phyloP scores from a whole-genome alignment of 2,888 invertebrate genomes.

The Spatulosminthurus flaviceps region DNA sequence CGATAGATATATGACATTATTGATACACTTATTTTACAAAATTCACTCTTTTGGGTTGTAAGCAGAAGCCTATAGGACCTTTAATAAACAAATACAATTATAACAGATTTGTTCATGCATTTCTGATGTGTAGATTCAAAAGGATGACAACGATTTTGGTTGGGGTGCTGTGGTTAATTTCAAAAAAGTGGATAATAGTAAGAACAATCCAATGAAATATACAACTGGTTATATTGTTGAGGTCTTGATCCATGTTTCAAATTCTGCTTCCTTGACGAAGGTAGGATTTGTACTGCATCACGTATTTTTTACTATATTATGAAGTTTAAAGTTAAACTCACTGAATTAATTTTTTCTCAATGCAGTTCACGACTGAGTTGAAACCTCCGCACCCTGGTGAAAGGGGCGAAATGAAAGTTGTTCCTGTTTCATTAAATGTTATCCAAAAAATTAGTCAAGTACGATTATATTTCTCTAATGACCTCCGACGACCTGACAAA shows the following conservation, averaged over 20 bases:
- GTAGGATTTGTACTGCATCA: constrained; percentile 65
- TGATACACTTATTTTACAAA: too few relatives aligned
- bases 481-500: constrained; percentile 85
- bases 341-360: constrained; percentile 21
- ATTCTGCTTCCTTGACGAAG: constrained; percentile 58
- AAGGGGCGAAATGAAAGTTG: constrained; percentile 86
- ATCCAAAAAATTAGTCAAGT: constrained; percentile 89
- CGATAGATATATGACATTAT: too few relatives aligned
- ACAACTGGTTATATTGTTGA: constrained; percentile 77
- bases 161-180: constrained; percentile 98
- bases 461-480: constrained; percentile 88
- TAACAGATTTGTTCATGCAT: constrained; percentile 56
- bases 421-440: constrained; percentile 83
- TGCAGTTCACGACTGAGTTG: constrained; percentile 62
- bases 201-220: constrained; percentile 64
- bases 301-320: not conserved
- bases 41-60: too few relatives aligned
- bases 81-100: too few relatives aligned
- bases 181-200: constrained; percentile 73
- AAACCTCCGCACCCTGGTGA: constrained; percentile 70
- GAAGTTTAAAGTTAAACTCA: too few relatives aligned
- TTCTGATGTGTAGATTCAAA: constrained; percentile 74
- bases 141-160: constrained; percentile 86
- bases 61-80: too few relatives aligned
- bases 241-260: constrained; percentile 81